Evolutionary conservation across 2,797 vertebrate species (phyloP), one percentile per base, ranked within the genome.

Genomic region (Poecilia velifera): DNA sequence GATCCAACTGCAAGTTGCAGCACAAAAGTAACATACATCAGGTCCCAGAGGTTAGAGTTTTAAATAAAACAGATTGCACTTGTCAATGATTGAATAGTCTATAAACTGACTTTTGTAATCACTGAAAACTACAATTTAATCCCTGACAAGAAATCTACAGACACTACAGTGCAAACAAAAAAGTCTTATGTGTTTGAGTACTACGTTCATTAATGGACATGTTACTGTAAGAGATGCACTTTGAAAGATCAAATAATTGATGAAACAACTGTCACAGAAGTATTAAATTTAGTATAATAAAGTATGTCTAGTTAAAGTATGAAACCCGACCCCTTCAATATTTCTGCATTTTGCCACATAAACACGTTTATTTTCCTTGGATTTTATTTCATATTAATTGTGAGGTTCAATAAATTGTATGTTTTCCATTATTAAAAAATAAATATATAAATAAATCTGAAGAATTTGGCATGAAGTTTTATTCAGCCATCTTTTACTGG

Each of bases 21-120:
- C 46, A 20, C 75, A 39, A 39, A 51, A 73, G 20, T 9, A 39
- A 51, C 4, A 39, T 22, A 55, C 36, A 72, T 34, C 28, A 25
- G 39, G 43, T 46, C 70, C 57, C 41, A 72, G 51, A 78, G 55
- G 39, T 72, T 45, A 49, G 71, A 64, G 45, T 45, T 73, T 74
- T 73, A 64, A 77, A 70, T 70, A 71, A 53, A 34, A 70, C 36
- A 20, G 9, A 36, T 64, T 39, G 45, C 34, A 51, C 45, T 59
- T 49, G 77, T 70, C 36, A 68, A 22, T 34, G 47, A 49, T 49
- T 49, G 16, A 49, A 14, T 71, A n/a, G 41, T 28, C 39, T 13
- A 64, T 28, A 64, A 45, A 1, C 72, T 55, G 16, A 36, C 43
- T 49, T 12, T 51, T 41, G 8, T 13, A 55, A 28, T 55, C 43